Evolutionary conservation across 2,888 invertebrate genomes (phyloP).

Genomic region (Yponomeuta evonymella): DNA sequence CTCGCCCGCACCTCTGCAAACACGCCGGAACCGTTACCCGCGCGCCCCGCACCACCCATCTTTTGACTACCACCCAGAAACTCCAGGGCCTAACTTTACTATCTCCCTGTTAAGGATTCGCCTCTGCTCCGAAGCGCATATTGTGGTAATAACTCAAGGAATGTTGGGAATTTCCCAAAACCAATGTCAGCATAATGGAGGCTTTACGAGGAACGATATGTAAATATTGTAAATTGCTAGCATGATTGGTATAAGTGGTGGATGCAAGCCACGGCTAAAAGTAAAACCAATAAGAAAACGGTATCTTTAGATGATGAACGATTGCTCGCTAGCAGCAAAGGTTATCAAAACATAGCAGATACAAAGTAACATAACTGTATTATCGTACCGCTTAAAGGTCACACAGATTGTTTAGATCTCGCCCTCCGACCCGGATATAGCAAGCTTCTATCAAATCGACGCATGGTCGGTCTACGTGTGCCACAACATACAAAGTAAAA

Average conservation of each 20-base stretch:
- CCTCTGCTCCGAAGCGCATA: not conserved
- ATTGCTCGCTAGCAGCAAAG: too few relatives aligned
- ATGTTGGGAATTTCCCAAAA: not conserved
- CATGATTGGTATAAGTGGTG: not conserved
- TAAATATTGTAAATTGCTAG: not conserved
- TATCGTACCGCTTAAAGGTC: constrained; percentile 44
- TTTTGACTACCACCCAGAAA: constrained; percentile 13
- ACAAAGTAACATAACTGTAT: not conserved
- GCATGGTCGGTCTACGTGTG: not conserved
- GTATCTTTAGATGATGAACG: not conserved
- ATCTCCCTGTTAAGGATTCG: not conserved
- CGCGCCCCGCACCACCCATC: constrained; percentile 45
- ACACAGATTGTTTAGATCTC: constrained; percentile 61
- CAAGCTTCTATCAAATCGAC: not conserved
- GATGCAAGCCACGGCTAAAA: not conserved
- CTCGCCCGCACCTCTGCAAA: constrained; percentile 58
- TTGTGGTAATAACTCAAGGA: not conserved
- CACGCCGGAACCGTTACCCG: constrained; percentile 68
- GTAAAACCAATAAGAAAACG: not conserved
- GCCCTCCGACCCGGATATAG: constrained; percentile 63
- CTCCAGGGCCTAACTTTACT: not conserved
- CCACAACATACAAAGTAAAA: not conserved
- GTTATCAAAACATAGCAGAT: too few relatives aligned
- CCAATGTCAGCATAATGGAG: not conserved
- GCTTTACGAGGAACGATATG: not conserved